Evolutionary conservation across 2,797 vertebrate species (phyloP).

Genomic region (Zenarchopterus dispar): DNA sequence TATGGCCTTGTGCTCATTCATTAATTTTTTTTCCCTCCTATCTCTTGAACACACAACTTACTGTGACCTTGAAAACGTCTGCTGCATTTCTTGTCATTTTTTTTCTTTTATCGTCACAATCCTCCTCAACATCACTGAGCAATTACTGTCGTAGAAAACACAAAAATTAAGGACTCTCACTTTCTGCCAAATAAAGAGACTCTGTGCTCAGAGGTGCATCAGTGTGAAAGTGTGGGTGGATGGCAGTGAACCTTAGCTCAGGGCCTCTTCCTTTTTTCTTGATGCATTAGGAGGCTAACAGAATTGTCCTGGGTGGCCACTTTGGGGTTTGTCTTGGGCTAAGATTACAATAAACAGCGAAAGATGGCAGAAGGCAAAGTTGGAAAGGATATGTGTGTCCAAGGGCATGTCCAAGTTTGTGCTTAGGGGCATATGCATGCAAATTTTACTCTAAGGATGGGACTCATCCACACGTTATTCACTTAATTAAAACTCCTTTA

Average conservation of each 20-base stretch:
- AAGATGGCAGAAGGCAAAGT: slow-evolving; percentile 59
- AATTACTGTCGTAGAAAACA: slow-evolving; percentile 54
- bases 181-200: slow-evolving; percentile 43
- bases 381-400: slow-evolving; percentile 46
- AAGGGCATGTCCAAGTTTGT: slow-evolving; percentile 6
- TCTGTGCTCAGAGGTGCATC: slow-evolving; percentile 35
- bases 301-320: slow-evolving; percentile 57
- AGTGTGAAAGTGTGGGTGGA: slow-evolving; percentile 43
- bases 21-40: slow-evolving; percentile 29
- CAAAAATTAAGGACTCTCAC: slow-evolving; percentile 50
- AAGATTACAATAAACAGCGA: slow-evolving; percentile 56
- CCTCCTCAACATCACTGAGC: slow-evolving; percentile 45
- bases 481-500: not conserved
- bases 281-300: slow-evolving; percentile 49
- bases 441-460: slow-evolving; percentile 8
- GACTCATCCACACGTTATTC: not conserved
- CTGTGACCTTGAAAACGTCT: slow-evolving; percentile 67
- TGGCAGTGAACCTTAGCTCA: slow-evolving; percentile 59
- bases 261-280: slow-evolving; percentile 52
- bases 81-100: slow-evolving; percentile 36
- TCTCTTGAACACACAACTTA: slow-evolving; percentile 18
- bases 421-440: slow-evolving; percentile 29
- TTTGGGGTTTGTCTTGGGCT: slow-evolving; percentile 51
- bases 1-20: slow-evolving; percentile 63
- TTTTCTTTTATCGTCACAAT: slow-evolving; percentile 28